A percentile compares a stretch with the other conserved stretches of the same genome.
Conservation (phyloP, 2,113 vertebrate genomes). For the Aptenodytes patagonicus region DNA sequence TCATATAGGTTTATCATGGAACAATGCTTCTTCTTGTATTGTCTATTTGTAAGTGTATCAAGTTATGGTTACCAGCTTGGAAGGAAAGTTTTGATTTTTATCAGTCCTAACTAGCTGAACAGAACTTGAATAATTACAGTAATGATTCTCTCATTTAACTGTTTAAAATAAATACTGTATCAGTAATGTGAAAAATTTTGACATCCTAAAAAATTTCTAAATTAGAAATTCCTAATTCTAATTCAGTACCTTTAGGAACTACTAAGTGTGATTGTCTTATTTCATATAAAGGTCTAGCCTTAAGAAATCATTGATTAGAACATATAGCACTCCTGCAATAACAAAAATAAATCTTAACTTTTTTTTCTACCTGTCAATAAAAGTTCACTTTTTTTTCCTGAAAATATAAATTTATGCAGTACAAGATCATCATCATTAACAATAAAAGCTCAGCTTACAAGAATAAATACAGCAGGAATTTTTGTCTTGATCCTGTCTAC, state of each 20-base stretch:
- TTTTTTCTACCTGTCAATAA: background rate
- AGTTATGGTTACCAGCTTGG: background rate
- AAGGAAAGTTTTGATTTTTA: background rate
- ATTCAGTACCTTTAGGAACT: background rate
- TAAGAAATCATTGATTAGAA: background rate
- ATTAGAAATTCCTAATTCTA: background rate
- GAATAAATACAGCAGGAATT: background rate
- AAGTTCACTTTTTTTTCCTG: background rate
- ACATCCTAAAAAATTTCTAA: background rate
- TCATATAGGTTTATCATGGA: background rate
- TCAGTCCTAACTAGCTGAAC: background rate
- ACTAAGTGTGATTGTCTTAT: background rate
- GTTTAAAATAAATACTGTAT: background rate
- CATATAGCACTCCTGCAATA: background rate
- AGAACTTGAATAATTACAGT: background rate
- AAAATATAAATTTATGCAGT: background rate
- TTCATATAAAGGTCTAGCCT: background rate
- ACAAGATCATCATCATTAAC: background rate
- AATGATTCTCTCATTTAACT: background rate
- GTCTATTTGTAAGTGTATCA: background rate
- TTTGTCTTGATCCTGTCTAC: background rate
- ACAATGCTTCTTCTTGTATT: background rate
- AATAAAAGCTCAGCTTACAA: background rate
- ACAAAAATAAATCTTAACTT: background rate
- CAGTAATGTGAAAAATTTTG: background rate